A percentile compares a stretch with the other conserved stretches of the same genome.
These are phyloP conservation scores for Plectrocnemia conspersa DNA, from an alignment of 1,140 invertebrate species.

Conservation along the genomic window DNA sequence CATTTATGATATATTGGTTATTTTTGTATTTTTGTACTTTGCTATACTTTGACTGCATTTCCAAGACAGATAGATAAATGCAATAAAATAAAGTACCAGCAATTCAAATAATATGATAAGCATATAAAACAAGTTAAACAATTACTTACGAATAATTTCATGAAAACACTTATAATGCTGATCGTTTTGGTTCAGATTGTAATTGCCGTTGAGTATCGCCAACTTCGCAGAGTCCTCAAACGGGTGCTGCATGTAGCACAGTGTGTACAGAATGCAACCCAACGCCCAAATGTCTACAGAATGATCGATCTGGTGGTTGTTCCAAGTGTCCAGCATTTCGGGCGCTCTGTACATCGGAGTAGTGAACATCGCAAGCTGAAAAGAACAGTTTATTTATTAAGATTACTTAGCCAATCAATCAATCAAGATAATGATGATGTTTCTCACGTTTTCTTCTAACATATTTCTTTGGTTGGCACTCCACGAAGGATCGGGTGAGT, in stretches of 20 bases:
- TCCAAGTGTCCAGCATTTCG: conserved; percentile 98
- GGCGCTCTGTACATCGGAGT: conserved; percentile 89
- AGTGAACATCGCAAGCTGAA: conserved; percentile 64
- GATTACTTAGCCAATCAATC: not conserved
- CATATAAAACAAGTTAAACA: conserved; percentile 23
- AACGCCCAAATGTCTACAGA: conserved; percentile 94
- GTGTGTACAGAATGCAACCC: conserved; percentile 89
- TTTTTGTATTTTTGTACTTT: too few species aligned
- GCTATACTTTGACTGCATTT: not conserved
- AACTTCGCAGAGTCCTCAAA: conserved; percentile 97
- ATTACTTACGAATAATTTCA: conserved; percentile 79
- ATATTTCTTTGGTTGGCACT: conserved; percentile 83
- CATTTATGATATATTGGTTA: too few species aligned
- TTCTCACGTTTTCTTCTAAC: conserved; percentile 87
- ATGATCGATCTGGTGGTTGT: conserved; percentile 86
- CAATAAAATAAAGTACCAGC: conserved; percentile 13
- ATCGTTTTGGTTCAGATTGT: conserved; percentile 75
- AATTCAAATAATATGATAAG: conserved; percentile 13
- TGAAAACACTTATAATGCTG: conserved; percentile 79
- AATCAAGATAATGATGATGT: conserved; percentile 2
- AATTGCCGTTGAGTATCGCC: conserved; percentile 94
- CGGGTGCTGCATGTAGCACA: conserved; percentile 93
- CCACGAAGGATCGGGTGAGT: conserved; percentile 84
- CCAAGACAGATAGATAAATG: too few species aligned
- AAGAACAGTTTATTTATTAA: not conserved